Evolutionary conservation across 2,888 invertebrate genomes (phyloP).

Genomic region (Bruchidius siliquastri): DNA sequence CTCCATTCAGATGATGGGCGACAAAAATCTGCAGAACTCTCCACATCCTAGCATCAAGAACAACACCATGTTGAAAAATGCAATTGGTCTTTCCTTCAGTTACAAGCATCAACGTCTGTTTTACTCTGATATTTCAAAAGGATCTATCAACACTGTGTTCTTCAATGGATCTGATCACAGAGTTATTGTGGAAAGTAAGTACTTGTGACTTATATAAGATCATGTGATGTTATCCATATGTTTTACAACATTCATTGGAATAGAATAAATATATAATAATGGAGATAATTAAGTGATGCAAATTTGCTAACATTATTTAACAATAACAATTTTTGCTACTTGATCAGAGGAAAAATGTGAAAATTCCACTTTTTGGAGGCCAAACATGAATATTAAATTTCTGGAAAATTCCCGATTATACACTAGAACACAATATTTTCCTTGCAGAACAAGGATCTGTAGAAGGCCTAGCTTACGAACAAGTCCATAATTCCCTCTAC

Average conservation of each 20-base stretch:
- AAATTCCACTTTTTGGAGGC: no score
- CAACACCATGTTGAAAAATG: constrained; percentile 73
- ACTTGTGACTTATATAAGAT: background rate
- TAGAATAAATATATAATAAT: no score
- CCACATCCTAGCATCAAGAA: constrained; percentile 72
- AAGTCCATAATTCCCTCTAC: constrained; percentile 64
- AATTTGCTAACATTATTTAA: no score
- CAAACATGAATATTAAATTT: background rate
- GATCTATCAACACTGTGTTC: constrained; percentile 74
- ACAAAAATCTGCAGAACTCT: constrained; percentile 68
- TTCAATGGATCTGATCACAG: constrained; percentile 75
- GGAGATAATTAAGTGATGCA: no score
- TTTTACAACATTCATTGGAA: no score
- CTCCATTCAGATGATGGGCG: constrained; percentile 71
- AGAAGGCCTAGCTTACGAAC: constrained; percentile 80
- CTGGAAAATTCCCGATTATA: background rate
- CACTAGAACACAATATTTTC: background rate
- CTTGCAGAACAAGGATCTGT: constrained; percentile 72
- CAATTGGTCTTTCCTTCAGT: constrained; percentile 79
- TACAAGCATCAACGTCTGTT: constrained; percentile 65
- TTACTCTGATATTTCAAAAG: constrained; percentile 86
- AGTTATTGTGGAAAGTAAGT: constrained; percentile 64
- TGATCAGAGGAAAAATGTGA: no score
- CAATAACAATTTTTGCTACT: no score
- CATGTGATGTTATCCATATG: no score